A percentile compares a stretch with the other conserved stretches of the same genome.
Evolutionary conservation across 30 jellyfish, hydroid and myxozoan species (phyloP).

Genomic region (Phacellophora camtschatica): DNA sequence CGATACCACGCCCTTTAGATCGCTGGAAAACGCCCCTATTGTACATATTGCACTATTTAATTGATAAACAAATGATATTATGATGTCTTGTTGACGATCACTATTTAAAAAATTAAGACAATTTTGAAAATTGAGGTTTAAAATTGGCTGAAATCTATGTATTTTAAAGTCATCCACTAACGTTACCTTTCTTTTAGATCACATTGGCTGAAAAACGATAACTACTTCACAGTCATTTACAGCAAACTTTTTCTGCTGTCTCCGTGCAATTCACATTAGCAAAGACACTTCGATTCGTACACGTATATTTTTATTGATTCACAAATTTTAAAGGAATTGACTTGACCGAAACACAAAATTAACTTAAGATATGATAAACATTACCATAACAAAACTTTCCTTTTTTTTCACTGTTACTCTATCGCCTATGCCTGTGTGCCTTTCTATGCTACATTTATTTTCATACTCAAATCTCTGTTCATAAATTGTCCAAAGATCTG

Average conservation of each 20-base stretch:
- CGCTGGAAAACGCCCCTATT: neutral
- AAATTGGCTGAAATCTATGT: neutral
- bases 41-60: neutral
- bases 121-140: neutral
- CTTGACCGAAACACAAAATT: neutral
- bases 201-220: neutral
- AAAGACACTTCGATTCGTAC: constrained; percentile 1
- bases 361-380: neutral
- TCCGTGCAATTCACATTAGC: neutral
- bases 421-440: neutral
- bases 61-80: neutral
- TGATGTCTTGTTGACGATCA: neutral
- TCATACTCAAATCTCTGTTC: constrained; percentile 11
- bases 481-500: constrained; percentile 45
- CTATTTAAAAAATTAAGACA: neutral
- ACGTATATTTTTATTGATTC: neutral
- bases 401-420: neutral
- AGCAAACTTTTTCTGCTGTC: constrained; percentile 24
- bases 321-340: neutral
- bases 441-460: constrained; percentile 24
- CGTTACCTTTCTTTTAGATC: neutral
- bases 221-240: constrained; percentile 4
- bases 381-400: neutral
- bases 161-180: neutral
- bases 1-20: neutral